Evolutionary conservation across 2,797 vertebrate genomes (phyloP).

Genomic region (Takifugu rubripes): DNA sequence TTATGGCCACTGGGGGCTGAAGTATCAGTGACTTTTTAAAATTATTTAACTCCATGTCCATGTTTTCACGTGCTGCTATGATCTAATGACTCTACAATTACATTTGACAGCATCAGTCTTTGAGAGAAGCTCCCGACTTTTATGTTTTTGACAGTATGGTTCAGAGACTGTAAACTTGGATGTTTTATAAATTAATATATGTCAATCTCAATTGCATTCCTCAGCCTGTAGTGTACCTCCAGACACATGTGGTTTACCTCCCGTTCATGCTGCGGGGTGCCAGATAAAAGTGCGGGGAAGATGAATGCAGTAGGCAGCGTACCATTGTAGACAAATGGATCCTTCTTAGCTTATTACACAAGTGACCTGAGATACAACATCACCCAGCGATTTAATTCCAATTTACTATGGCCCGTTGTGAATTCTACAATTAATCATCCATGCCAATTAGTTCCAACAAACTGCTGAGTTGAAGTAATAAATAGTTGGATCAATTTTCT

Average conservation of each 20-base stretch:
- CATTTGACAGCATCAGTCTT: no score
- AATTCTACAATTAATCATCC: conserved; percentile 58
- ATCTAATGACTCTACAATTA: no score
- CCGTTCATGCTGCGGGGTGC: conserved; percentile 6
- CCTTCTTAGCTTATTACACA: conserved; percentile 48
- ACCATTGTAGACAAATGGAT: conserved; percentile 40
- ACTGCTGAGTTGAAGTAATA: conserved; percentile 48
- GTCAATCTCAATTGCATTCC: background rate
- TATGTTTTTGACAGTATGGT: no score
- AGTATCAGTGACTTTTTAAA: no score
- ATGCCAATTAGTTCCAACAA: conserved; percentile 56
- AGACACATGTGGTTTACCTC: conserved; percentile 13
- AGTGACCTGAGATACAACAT: conserved; percentile 57
- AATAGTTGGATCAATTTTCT: conserved; percentile 35
- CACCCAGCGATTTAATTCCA: conserved; percentile 57
- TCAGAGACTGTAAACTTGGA: no score
- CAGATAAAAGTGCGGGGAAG: conserved; percentile 8
- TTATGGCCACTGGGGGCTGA: no score
- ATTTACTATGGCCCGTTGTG: conserved; percentile 45
- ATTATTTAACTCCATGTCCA: no score
- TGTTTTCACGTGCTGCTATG: no score
- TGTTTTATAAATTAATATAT: no score
- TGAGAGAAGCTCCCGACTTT: no score
- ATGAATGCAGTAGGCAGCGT: conserved; percentile 14
- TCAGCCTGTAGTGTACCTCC: conserved; percentile 17